Base-by-base conservation (phyloP, 2,888 invertebrate genomes). In the Adelognathus sp. region DNA sequence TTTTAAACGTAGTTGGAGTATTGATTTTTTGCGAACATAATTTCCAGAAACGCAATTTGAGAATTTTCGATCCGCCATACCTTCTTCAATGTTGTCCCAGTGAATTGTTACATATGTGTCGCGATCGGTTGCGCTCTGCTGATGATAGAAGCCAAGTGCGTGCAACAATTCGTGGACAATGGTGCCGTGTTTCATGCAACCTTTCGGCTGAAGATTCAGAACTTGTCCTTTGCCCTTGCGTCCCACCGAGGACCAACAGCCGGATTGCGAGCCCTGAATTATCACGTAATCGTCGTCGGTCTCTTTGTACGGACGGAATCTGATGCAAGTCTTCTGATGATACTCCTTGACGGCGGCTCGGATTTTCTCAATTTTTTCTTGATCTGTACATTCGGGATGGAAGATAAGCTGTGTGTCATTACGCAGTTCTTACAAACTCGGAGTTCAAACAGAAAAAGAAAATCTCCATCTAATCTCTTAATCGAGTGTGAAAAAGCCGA, bases 131-230 rank as follows among this genome's bases (percentile, higher is more conserved):
- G 96, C 93, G 86, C 95, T 96, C 88, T 97, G 97, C 92, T 97
- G 97, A 87, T 97, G 97, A 89, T 95, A 96, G 90, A 97, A 97
- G 0, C 97, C 97, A 1, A 96, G 90, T 0, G 96, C 95, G 86
- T 97, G 97, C 85, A 97, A 92, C 88, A 97, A 92, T 90, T 97
- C 97, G 87, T 97, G 94, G 64, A 94, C 92, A 39, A 94, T 92
- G 14, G 93, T 93, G 3, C 94, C 93, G 66, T 91, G 91, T 1
- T 86, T 88, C 5, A 92, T 84, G 79, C 92, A 92, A 36, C 91
- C 90, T 0, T 89, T 90, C 14, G 86, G 88, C 78, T 91, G 91
- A 44, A 94, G 88, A 73, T 93, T 93, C 2, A 94, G 89, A 0
- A 93, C 93, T 89, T 95, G 95, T 4, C 94, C 93, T 0, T 94